Conservation (phyloP, 2,113 vertebrate species). For the Nansenia antarctica region DNA sequence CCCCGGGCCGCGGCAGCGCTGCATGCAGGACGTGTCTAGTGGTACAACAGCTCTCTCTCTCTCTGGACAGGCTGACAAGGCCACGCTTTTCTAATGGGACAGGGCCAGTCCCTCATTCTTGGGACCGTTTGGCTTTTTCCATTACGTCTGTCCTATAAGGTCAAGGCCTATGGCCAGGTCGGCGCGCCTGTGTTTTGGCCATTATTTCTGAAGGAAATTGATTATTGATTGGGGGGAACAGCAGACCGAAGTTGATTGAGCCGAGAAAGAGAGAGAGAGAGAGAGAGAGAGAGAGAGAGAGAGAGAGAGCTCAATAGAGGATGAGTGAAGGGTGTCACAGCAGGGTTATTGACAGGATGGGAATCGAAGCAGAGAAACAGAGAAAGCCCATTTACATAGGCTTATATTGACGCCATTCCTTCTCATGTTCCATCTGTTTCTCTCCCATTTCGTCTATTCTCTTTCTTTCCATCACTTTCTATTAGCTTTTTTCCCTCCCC, state of each 20-base stretch:
- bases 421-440: neutral
- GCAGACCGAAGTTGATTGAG: slow-evolving; percentile 32
- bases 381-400: slow-evolving; percentile 41
- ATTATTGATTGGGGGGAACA: slow-evolving; percentile 63
- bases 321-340: slow-evolving; percentile 57
- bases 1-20: too few relatives aligned
- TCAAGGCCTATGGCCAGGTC: slow-evolving; percentile 43
- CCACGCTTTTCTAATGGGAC: slow-evolving; percentile 43
- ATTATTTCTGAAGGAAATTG: slow-evolving; percentile 63
- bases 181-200: neutral
- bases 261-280: slow-evolving; percentile 14
- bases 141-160: slow-evolving; percentile 47
- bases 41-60: too few relatives aligned
- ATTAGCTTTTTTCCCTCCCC: slow-evolving; percentile 3
- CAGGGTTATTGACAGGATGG: slow-evolving; percentile 29
- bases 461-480: neutral
- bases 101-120: slow-evolving; percentile 38
- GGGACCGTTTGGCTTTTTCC: slow-evolving; percentile 28
- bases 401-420: slow-evolving; percentile 24
- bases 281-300: neutral
- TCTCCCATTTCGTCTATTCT: neutral
- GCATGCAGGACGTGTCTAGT: too few relatives aligned
- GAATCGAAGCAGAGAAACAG: slow-evolving; percentile 41
- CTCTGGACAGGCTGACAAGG: slow-evolving; percentile 24
- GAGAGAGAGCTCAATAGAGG: slow-evolving; percentile 40